Conservation (phyloP, 1,140 invertebrate species). For the Plectrocnemia conspersa region DNA sequence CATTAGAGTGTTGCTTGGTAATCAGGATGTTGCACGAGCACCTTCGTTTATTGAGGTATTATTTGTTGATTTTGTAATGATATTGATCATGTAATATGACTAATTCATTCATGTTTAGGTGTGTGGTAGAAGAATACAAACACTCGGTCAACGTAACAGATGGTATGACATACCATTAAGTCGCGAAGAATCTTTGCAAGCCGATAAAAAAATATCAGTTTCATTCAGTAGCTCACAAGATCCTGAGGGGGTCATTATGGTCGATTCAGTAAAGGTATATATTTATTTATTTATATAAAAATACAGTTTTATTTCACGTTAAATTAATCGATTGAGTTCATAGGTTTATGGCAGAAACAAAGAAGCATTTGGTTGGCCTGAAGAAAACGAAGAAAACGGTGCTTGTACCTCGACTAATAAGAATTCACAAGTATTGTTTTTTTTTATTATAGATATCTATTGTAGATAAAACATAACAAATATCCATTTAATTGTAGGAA, state of each 20-base stretch:
- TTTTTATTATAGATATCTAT: conserved; percentile 1
- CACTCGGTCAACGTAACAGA: conserved; percentile 69
- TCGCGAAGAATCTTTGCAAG: conserved; percentile 86
- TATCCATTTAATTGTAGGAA: neutral
- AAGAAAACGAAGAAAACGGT: conserved; percentile 82
- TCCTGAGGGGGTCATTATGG: conserved; percentile 82
- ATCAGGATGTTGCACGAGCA: conserved; percentile 77
- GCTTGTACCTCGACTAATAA: conserved; percentile 54
- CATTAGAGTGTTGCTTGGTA: conserved; percentile 78
- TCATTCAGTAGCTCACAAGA: conserved; percentile 88
- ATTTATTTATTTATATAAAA: conserved; percentile 7
- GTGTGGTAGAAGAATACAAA: conserved; percentile 76
- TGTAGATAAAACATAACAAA: neutral
- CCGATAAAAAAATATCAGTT: conserved; percentile 88
- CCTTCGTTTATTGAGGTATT: conserved; percentile 76
- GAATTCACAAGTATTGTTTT: conserved; percentile 40
- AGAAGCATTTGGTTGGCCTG: conserved; percentile 94
- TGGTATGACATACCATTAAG: conserved; percentile 96
- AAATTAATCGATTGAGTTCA: conserved; percentile 18
- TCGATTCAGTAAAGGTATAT: conserved; percentile 85
- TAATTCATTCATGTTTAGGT: conserved; percentile 50
- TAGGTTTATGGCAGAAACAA: conserved; percentile 87
- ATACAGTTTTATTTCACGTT: no score
- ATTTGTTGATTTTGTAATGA: neutral
- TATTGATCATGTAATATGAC: neutral